Percentiles rank a stretch among this genome's conserved stretches.
Conservation (phyloP, 2,888 invertebrate genomes). For the Nebria brevicollis region DNA sequence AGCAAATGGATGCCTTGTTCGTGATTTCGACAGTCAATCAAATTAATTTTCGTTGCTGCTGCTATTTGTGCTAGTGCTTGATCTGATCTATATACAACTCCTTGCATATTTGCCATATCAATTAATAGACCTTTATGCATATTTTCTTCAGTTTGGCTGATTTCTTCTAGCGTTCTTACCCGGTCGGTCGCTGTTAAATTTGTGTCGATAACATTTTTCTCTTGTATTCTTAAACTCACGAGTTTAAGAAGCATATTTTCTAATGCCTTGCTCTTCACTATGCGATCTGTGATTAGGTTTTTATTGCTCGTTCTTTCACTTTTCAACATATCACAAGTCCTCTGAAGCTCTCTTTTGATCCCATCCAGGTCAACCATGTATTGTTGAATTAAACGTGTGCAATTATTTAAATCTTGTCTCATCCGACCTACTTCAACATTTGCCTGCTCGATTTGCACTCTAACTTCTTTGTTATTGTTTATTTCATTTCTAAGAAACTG, state of each 20-base stretch:
- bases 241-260: constrained; percentile 45
- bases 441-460: constrained; percentile 60
- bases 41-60: constrained; percentile 64
- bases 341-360: constrained; percentile 65
- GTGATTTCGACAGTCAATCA: constrained; percentile 64
- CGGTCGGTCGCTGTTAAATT: constrained; percentile 69
- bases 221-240: constrained; percentile 63
- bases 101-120: constrained; percentile 66
- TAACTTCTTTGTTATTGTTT: constrained; percentile 67
- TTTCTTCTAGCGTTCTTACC: constrained; percentile 69
- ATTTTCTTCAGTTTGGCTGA: constrained; percentile 69
- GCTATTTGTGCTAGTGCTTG: constrained; percentile 63
- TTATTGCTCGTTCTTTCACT: constrained; percentile 56
- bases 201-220: constrained; percentile 65
- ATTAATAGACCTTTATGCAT: constrained; percentile 63
- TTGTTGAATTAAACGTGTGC: constrained; percentile 48
- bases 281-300: constrained; percentile 47
- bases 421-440: constrained; percentile 61
- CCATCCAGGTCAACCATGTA: constrained; percentile 61
- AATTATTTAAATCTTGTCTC: constrained; percentile 57
- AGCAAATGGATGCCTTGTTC: constrained; percentile 62
- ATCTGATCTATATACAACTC: constrained; percentile 65
- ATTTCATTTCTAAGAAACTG: constrained; percentile 70
- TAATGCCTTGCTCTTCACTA: constrained; percentile 49
- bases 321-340: constrained; percentile 59